Evolutionary conservation across 2,888 invertebrate species (phyloP).

Genomic region (Drosophila dives): DNA sequence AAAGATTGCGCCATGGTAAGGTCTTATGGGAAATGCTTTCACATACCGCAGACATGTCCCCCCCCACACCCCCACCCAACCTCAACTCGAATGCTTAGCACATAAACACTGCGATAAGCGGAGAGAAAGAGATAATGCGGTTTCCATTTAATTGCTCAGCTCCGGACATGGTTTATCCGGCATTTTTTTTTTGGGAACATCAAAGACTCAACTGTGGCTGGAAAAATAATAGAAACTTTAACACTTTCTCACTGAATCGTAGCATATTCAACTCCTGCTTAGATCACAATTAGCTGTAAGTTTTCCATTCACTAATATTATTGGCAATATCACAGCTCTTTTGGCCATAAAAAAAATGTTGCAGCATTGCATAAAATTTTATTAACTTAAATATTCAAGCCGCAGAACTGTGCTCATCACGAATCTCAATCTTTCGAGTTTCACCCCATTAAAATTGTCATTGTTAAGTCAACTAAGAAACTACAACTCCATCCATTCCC

Average conservation of each 20-base stretch:
- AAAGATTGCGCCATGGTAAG: conserved; percentile 46
- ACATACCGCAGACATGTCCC: conserved; percentile 72
- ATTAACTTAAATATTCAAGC: conserved; percentile 29
- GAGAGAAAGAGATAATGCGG: conserved; percentile 58
- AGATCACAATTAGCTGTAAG: conserved; percentile 20
- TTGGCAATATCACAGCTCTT: conserved; percentile 5
- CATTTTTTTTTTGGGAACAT: conserved; percentile 17
- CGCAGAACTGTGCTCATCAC: conserved; percentile 1
- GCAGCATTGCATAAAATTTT: conserved; percentile 31
- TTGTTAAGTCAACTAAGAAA: conserved; percentile 25
- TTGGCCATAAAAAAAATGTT: conserved; percentile 19
- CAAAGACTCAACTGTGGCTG: conserved; percentile 1
- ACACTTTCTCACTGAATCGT: neutral
- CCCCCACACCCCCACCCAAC: neutral
- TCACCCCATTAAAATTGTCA: conserved; percentile 43
- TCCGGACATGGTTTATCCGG: conserved; percentile 52
- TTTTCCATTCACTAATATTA: conserved; percentile 8
- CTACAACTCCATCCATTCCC: conserved; percentile 3
- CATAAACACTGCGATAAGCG: conserved; percentile 57
- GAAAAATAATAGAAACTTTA: neutral
- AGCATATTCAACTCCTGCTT: conserved; percentile 7
- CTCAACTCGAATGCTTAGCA: conserved; percentile 41
- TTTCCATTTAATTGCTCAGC: conserved; percentile 60
- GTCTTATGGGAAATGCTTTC: conserved; percentile 62
- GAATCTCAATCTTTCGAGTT: conserved; percentile 4